Evolutionary conservation across 2,797 vertebrate species (phyloP).

Genomic region (Salmo trutta): DNA sequence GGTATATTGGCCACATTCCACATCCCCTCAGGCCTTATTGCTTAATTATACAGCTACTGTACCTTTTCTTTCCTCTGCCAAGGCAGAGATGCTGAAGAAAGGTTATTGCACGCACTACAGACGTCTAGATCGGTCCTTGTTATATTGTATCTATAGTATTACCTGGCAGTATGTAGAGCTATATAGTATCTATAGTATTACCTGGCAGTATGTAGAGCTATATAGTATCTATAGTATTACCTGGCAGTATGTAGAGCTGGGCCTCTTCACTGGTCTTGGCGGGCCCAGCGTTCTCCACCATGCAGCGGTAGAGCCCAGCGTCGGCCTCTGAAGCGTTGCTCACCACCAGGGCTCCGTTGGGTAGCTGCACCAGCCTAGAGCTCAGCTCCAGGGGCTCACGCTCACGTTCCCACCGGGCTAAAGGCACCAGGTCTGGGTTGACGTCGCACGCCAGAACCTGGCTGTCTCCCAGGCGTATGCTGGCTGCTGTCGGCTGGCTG

Average conservation of each 20-base stretch:
- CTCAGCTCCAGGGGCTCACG: conserved; percentile 74
- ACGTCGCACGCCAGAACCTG: conserved; percentile 87
- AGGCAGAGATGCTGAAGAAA: no score
- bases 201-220: conserved; percentile 76
- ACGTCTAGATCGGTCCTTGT: no score
- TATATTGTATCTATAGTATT: no score
- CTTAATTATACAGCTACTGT: no score
- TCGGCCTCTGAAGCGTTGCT: conserved; percentile 84
- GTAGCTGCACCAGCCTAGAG: conserved; percentile 75
- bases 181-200: conserved; percentile 50
- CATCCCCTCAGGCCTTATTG: no score
- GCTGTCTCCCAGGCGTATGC: conserved; percentile 75
- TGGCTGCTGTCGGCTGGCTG: conserved; percentile 81
- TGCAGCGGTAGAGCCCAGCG: conserved; percentile 86
- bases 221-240: conserved; percentile 61
- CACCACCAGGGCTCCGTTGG: conserved; percentile 84
- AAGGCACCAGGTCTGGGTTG: conserved; percentile 82
- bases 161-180: background rate
- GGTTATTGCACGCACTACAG: no score
- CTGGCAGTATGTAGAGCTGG: conserved; percentile 84
- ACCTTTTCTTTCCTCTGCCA: no score
- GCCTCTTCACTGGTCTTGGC: conserved; percentile 91
- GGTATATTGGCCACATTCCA: no score
- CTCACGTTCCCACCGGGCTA: conserved; percentile 89
- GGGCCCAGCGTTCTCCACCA: conserved; percentile 82